Evolutionary conservation across 1,140 invertebrate genomes (phyloP).

Genomic region (Zaprionus camerounensis): DNA sequence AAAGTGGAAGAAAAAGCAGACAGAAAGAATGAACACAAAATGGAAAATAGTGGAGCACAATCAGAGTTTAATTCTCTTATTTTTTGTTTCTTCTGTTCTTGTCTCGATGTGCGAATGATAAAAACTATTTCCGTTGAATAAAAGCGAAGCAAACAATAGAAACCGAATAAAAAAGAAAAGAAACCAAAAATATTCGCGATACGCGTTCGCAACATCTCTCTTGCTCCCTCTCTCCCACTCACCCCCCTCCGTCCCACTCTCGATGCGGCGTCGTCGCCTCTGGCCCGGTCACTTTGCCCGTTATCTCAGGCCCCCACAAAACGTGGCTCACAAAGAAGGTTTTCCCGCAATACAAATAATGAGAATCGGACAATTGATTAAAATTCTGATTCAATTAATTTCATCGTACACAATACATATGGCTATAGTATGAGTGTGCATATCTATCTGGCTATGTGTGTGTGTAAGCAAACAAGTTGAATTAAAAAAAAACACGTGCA

Average conservation of each 20-base stretch:
- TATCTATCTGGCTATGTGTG: not conserved
- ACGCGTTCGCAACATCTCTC: not conserved
- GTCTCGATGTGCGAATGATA: conserved; percentile 33
- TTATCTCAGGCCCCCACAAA: conserved; percentile 4
- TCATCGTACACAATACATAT: not conserved
- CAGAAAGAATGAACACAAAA: conserved; percentile 17
- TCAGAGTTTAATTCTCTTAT: conserved; percentile 26
- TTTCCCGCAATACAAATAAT: conserved; percentile 9
- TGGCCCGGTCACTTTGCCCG: not conserved
- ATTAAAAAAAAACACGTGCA: not conserved
- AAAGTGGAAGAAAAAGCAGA: conserved; percentile 18
- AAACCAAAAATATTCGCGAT: conserved; percentile 18
- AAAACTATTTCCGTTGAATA: conserved; percentile 69
- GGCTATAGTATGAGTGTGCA: not conserved
- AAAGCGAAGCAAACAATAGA: conserved; percentile 52
- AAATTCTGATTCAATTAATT: conserved; percentile 14
- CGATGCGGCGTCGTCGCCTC: not conserved
- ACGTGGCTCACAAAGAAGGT: conserved; percentile 12
- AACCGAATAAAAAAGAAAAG: conserved; percentile 14
- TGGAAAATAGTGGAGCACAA: conserved; percentile 31
- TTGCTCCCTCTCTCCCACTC: not conserved
- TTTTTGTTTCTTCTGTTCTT: conserved; percentile 10
- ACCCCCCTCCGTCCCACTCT: not conserved
- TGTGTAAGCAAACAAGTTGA: not conserved
- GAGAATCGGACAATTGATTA: conserved; percentile 11